Conservation (phyloP, 2,888 invertebrate species). For the Dasypolia templi region DNA sequence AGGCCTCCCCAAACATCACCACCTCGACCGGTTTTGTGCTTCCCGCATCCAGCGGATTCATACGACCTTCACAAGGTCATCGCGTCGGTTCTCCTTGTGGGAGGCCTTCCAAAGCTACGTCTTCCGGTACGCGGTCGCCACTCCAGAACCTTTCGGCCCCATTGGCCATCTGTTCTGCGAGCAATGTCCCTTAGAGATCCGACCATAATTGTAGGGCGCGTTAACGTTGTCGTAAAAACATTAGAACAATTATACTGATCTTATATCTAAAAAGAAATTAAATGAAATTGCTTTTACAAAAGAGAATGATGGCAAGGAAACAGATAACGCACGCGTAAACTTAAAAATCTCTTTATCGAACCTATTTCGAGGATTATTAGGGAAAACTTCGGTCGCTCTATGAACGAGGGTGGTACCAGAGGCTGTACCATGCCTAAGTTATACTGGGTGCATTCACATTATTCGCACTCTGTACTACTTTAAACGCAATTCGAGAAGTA, state of each 20-base stretch:
- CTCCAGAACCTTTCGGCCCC: too few species aligned
- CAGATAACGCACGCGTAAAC: slow-evolving; percentile 21
- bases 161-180: too few species aligned
- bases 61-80: too few species aligned
- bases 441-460: slow-evolving; percentile 30
- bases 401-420: slow-evolving; percentile 11
- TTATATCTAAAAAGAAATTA: slow-evolving; percentile 2
- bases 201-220: too few species aligned
- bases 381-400: slow-evolving; percentile 32
- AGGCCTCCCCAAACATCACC: too few species aligned
- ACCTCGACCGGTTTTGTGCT: too few species aligned
- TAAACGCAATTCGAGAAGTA: slow-evolving; percentile 21
- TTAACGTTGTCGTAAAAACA: neutral
- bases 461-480: slow-evolving; percentile 25
- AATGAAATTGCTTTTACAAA: slow-evolving; percentile 15
- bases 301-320: slow-evolving; percentile 2
- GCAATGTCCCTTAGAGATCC: too few species aligned
- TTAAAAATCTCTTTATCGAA: slow-evolving; percentile 27
- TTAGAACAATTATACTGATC: slow-evolving; percentile 10
- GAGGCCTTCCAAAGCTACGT: too few species aligned
- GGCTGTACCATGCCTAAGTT: slow-evolving; percentile 11
- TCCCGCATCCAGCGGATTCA: too few species aligned
- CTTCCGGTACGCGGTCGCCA: too few species aligned
- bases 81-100: too few species aligned
- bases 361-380: slow-evolving; percentile 27